phyloP scores from a whole-genome alignment of 2,888 invertebrate species.

The Dendrolimus houi region DNA sequence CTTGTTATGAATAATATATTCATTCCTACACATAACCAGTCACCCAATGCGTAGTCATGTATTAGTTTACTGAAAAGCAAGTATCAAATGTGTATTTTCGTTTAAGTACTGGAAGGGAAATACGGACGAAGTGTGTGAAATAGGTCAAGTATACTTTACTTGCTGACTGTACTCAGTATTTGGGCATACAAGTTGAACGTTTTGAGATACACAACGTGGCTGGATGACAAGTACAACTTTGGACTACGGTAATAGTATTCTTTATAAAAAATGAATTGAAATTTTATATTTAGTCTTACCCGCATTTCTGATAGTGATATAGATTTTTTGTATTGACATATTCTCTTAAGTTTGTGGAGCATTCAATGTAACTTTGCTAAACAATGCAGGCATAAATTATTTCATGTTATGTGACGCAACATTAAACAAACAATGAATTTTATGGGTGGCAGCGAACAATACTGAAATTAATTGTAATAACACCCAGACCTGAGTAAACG shows the following conservation, averaged over 20 bases:
- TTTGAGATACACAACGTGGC: slow-evolving; percentile 1
- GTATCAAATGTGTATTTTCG: not conserved
- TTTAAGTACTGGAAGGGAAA: not conserved
- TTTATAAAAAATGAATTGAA: not conserved
- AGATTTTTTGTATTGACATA: not conserved
- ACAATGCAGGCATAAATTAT: too few species aligned
- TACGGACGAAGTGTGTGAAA: slow-evolving; percentile 8
- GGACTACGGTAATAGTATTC: not conserved
- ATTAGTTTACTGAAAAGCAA: too few species aligned
- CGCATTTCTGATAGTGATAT: not conserved
- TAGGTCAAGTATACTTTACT: slow-evolving; percentile 23
- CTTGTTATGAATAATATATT: too few species aligned
- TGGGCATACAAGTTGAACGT: slow-evolving; percentile 1
- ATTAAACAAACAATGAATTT: too few species aligned
- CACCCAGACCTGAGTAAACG: too few species aligned
- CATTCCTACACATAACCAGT: too few species aligned
- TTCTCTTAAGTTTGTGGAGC: not conserved
- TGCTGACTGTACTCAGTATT: slow-evolving; percentile 15
- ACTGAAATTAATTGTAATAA: too few species aligned
- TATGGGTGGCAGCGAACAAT: too few species aligned
- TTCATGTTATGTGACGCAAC: too few species aligned
- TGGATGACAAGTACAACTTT: not conserved
- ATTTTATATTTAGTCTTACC: too few species aligned
- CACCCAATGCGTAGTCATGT: too few species aligned
- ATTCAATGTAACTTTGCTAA: not conserved